Percentiles rank a stretch among this genome's conserved stretches.
phyloP scores from a whole-genome alignment of 1,140 invertebrate genomes.

The fruit fly (Drosophila melanogaster) region Release_6_plus_ISO1_MT NC_004354.4:12370001-12370500 shows the following conservation, averaged over 20 bases:
- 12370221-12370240: neutral
- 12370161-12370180: too few species aligned
- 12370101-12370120: too few species aligned
- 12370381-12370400: constrained; percentile 4
- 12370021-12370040: too few species aligned
- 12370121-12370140: too few species aligned
- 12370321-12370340: neutral
- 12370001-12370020: neutral
- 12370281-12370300: neutral
- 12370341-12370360: too few species aligned
- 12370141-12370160: too few species aligned
- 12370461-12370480: constrained; percentile 9
- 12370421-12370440: neutral
- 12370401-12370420: neutral
- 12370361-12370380: neutral
- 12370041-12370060: too few species aligned
- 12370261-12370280: neutral
- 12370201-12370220: too few species aligned
- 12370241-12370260: constrained; percentile 18
- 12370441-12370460: neutral
- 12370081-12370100: too few species aligned
- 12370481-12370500: constrained; percentile 1
- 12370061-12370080: too few species aligned
- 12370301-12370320: constrained; percentile 32
- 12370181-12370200: too few species aligned